phyloP scores from a whole-genome alignment of 2,797 vertebrate species.

The Hylomyscus alleni region DNA sequence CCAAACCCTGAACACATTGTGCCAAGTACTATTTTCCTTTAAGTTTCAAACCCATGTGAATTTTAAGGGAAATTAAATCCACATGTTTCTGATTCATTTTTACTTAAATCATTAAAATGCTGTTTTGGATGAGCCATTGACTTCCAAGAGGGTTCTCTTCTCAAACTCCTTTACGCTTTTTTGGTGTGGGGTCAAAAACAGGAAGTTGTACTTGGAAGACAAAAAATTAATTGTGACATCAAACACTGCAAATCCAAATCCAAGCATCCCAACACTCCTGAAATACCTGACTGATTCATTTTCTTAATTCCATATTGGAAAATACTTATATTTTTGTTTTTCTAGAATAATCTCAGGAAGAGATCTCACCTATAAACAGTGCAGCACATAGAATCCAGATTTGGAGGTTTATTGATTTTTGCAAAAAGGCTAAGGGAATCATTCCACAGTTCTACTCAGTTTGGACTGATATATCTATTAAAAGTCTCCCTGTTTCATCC shows the following conservation, averaged over 20 bases:
- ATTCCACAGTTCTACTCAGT: background rate
- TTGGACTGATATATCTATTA: conserved; percentile 1
- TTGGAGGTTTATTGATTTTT: background rate
- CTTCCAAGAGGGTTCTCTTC: conserved; percentile 81
- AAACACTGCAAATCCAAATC: conserved; percentile 69
- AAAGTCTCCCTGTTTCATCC: conserved; percentile 12
- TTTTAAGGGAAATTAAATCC: conserved; percentile 85
- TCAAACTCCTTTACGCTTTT: conserved; percentile 81
- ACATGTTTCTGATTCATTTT: conserved; percentile 86
- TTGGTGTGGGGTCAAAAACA: conserved; percentile 83
- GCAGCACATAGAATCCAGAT: background rate
- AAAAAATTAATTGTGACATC: conserved; percentile 85
- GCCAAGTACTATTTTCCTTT: conserved; percentile 83
- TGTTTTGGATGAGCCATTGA: conserved; percentile 82
- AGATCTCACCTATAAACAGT: conserved; percentile 16
- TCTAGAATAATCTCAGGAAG: conserved; percentile 20
- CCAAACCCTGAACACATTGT: conserved; percentile 85
- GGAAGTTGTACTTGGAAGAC: conserved; percentile 77
- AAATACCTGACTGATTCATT: conserved; percentile 66
- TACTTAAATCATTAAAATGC: conserved; percentile 85
- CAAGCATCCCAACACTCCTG: conserved; percentile 54
- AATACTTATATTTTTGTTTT: conserved; percentile 60
- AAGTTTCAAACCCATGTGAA: conserved; percentile 85
- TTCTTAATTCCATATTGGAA: conserved; percentile 67
- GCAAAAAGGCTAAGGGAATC: background rate